Base-by-base conservation (phyloP, 2,888 invertebrate species). In the Leptarthrus brevirostris region DNA sequence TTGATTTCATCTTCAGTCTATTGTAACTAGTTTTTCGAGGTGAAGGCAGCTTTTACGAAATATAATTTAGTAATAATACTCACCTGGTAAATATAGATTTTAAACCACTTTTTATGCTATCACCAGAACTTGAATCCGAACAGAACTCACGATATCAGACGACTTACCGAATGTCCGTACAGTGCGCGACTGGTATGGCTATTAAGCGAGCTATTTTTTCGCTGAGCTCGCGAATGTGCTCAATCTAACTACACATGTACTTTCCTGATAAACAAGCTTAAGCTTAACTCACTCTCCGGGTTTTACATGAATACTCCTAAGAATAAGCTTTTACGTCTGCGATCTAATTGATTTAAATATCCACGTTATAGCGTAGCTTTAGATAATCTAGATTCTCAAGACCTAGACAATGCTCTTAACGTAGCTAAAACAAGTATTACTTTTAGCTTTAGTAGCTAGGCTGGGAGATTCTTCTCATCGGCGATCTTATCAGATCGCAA, bases 271-370 rank as follows among this genome's bases (percentile, higher is more conserved):
- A 30, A 3, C 4, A 30, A 5, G 8, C 3, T 5, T 5, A 8
- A 30, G 30, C 30, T 30, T 30, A 5, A 8, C 30, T 8, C 30
- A 8, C 30, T 30, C 30, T 30, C 78, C n/a, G n/a, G n/a, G n/a
- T n/a, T n/a, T n/a, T n/a, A n/a, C n/a, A n/a, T n/a, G n/a, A n/a
- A n/a, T n/a, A n/a, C n/a, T n/a, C n/a, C n/a, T n/a, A n/a, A n/a
- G n/a, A n/a, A n/a, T n/a, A n/a, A n/a, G n/a, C n/a, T n/a, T n/a
- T n/a, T n/a, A n/a, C n/a, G n/a, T n/a, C n/a, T n/a, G n/a, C n/a
- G n/a, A n/a, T n/a, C n/a, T n/a, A n/a, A n/a, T n/a, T n/a, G n/a
- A n/a, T n/a, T n/a, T n/a, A n/a, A n/a, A n/a, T n/a, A n/a, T n/a
- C n/a, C n/a, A n/a, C n/a, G n/a, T n/a, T n/a, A n/a, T n/a, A n/a